Percentiles rank a stretch among this genome's conserved stretches.
phyloP scores from a whole-genome alignment of 1,140 invertebrate genomes.

The Bombus superbus region DNA sequence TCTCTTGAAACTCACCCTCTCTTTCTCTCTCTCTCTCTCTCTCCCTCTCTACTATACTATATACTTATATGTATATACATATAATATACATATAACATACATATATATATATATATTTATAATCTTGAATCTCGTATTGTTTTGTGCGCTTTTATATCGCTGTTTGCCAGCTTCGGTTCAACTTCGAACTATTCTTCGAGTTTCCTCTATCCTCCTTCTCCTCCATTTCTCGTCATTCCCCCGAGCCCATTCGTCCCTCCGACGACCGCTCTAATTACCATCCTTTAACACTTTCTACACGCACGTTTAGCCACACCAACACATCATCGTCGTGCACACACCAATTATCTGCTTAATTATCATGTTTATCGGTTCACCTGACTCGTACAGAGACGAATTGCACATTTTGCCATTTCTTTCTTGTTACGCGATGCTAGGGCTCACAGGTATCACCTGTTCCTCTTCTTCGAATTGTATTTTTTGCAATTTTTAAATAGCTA shows the following conservation, averaged over 20 bases:
- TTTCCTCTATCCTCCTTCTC: slow-evolving; percentile 33
- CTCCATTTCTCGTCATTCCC: slow-evolving; percentile 7
- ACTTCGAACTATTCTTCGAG: slow-evolving; percentile 68
- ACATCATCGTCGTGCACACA: slow-evolving; percentile 13
- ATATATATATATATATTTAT: slow-evolving; percentile 51
- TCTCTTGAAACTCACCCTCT: slow-evolving; percentile 58
- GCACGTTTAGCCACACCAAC: slow-evolving; percentile 12
- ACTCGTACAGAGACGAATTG: slow-evolving; percentile 8
- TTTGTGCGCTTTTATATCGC: slow-evolving; percentile 74
- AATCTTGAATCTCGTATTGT: slow-evolving; percentile 68
- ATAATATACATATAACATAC: slow-evolving; percentile 17
- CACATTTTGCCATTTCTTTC: slow-evolving; percentile 19
- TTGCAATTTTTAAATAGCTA: not conserved
- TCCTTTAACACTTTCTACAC: slow-evolving; percentile 30
- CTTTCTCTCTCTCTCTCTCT: slow-evolving; percentile 5
- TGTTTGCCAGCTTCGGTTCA: slow-evolving; percentile 75
- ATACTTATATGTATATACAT: slow-evolving; percentile 37
- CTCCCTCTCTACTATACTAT: not conserved
- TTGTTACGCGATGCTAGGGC: not conserved
- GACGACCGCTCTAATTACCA: not conserved
- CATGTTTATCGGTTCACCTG: slow-evolving; percentile 16
- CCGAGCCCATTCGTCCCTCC: not conserved
- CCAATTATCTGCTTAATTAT: slow-evolving; percentile 27
- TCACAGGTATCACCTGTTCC: not conserved
- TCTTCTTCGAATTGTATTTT: not conserved